A percentile compares a stretch with the other conserved stretches of the same genome.
These are phyloP conservation scores for Aproaerema taeniolella DNA, from an alignment of 2,888 invertebrate species.

Conservation along the genomic window DNA sequence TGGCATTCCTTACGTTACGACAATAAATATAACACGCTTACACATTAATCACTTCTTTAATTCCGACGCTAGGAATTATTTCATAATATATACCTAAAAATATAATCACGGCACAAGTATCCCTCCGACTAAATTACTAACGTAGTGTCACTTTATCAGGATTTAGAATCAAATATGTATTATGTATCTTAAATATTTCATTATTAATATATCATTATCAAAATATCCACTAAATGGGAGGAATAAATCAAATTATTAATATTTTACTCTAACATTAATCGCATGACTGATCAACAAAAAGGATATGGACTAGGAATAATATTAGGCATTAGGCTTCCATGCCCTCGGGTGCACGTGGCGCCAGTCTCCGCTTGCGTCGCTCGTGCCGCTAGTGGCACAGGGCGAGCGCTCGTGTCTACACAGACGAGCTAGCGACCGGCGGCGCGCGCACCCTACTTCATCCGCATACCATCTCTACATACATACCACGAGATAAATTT, in stretches of 20 bases:
- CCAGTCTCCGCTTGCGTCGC: slow-evolving; percentile 4
- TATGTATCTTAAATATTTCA: slow-evolving; percentile 78
- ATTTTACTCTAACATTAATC: slow-evolving; percentile 76
- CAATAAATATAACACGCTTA: slow-evolving; percentile 78
- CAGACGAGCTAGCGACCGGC: slow-evolving; percentile 21
- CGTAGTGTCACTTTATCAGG: slow-evolving; percentile 78
- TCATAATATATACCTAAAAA: slow-evolving; percentile 78
- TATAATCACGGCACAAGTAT: slow-evolving; percentile 79
- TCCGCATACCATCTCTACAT: slow-evolving; percentile 71
- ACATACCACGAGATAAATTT: slow-evolving; percentile 62
- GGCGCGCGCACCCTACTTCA: slow-evolving; percentile 47
- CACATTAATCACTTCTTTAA: slow-evolving; percentile 78
- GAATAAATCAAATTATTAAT: slow-evolving; percentile 78
- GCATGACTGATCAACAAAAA: slow-evolving; percentile 78
- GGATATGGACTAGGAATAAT: slow-evolving; percentile 78
- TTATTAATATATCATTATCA: slow-evolving; percentile 78
- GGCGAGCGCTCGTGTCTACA: not conserved
- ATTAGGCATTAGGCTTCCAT: slow-evolving; percentile 71
- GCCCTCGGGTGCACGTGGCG: slow-evolving; percentile 40
- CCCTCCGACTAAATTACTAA: slow-evolving; percentile 78
- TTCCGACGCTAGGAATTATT: slow-evolving; percentile 78
- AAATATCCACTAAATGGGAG: slow-evolving; percentile 79
- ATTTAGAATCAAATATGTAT: slow-evolving; percentile 79
- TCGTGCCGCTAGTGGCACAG: slow-evolving; percentile 10
- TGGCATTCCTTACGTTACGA: slow-evolving; percentile 77